These are phyloP conservation scores for Amorpha juglandis DNA, from an alignment of 2,888 invertebrate genomes.

Conservation along the genomic window DNA sequence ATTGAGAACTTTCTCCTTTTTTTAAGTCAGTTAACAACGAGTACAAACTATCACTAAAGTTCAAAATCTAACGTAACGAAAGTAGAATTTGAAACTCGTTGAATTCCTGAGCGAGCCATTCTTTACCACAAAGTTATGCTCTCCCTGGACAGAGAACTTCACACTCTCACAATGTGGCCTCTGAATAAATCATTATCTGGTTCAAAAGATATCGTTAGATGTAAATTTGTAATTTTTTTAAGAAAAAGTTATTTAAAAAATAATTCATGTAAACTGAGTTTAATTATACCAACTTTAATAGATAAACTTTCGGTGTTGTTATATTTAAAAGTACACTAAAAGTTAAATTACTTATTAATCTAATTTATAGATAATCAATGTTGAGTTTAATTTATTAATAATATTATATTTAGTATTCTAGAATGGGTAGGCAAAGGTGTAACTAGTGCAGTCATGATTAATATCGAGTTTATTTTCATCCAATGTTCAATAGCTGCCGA, in stretches of 20 bases:
- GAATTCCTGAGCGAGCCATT: background rate
- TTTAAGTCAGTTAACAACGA: background rate
- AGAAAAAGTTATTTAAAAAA: background rate
- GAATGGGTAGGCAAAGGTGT: no score
- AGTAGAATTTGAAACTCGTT: background rate
- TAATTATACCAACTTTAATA: background rate
- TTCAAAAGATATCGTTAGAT: background rate
- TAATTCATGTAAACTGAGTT: background rate
- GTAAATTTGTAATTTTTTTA: background rate
- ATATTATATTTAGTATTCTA: no score
- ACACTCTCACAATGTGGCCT: background rate
- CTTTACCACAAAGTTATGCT: background rate
- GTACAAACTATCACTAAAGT: background rate
- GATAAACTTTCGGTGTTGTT: background rate
- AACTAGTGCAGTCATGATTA: no score
- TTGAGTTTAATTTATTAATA: no score
- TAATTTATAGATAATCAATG: background rate
- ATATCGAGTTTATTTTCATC: no score
- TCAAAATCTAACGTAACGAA: background rate
- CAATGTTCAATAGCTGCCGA: no score
- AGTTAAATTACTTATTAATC: background rate
- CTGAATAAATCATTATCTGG: background rate
- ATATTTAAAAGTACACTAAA: background rate
- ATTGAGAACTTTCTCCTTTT: no score
- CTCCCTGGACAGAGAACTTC: background rate